Conservation (phyloP, 2,888 invertebrate genomes). For the Xestia xanthographa region DNA sequence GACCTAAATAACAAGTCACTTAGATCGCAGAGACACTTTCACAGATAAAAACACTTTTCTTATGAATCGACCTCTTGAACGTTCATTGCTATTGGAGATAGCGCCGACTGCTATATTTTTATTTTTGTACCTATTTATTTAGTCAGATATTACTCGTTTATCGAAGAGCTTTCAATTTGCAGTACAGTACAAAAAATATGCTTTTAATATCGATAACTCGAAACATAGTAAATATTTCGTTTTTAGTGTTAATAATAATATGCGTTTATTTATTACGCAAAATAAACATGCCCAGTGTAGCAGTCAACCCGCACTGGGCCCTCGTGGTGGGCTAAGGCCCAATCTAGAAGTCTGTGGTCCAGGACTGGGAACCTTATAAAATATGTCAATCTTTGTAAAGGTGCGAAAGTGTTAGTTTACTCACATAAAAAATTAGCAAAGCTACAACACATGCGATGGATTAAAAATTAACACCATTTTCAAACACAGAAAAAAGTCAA, state of each 20-base stretch:
- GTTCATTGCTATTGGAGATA: constrained; percentile 42
- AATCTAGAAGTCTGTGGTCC: neutral
- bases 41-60: constrained; percentile 55
- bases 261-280: neutral
- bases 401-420: neutral
- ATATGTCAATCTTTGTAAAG: neutral
- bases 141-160: neutral
- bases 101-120: constrained; percentile 14
- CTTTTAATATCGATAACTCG: too few relatives aligned
- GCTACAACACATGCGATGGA: neutral
- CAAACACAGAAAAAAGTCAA: constrained; percentile 12
- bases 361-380: neutral
- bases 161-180: constrained; percentile 10
- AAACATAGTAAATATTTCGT: too few relatives aligned
- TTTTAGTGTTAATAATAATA: too few relatives aligned
- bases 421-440: neutral
- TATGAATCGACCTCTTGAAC: constrained; percentile 47
- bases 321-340: neutral
- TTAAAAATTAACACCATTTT: constrained; percentile 23
- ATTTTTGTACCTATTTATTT: constrained; percentile 19
- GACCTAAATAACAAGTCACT: constrained; percentile 53
- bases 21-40: constrained; percentile 38
- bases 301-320: too few relatives aligned
- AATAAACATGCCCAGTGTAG: neutral
- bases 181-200: neutral